Evolutionary conservation across 2,888 invertebrate species (phyloP).

Genomic region (Eilema depressum): DNA sequence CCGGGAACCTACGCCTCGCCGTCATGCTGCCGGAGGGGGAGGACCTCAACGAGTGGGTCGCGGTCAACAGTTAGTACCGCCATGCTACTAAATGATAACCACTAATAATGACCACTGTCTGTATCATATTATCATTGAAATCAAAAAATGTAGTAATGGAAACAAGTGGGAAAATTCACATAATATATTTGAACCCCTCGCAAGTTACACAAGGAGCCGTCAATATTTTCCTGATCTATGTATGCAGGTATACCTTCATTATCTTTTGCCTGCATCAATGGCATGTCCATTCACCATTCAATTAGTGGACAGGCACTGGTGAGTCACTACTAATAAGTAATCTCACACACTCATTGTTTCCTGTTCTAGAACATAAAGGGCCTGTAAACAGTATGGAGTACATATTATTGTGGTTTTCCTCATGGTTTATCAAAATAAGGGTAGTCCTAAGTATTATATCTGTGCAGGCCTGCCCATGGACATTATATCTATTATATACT

Average conservation of each 20-base stretch:
- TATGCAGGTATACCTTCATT: no score
- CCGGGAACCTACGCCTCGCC: constrained; percentile 97
- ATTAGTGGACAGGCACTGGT: neutral
- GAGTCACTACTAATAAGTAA: neutral
- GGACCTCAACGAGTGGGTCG: constrained; percentile 99
- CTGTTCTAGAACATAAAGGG: neutral
- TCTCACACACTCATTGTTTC: neutral
- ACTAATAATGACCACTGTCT: neutral
- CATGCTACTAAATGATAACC: neutral
- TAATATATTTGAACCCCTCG: neutral
- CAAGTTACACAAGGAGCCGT: neutral
- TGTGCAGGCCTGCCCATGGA: no score
- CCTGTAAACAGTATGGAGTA: neutral
- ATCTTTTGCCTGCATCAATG: no score
- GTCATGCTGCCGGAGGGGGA: constrained; percentile 99
- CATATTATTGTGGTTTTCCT: neutral
- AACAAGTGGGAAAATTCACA: neutral
- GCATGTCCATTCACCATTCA: no score
- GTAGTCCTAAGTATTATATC: neutral
- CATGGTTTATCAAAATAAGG: neutral
- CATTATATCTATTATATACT: no score
- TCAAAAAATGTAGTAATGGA: no score
- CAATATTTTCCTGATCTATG: neutral
- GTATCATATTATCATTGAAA: no score
- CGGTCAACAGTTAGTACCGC: constrained; percentile 96